Conservation (phyloP, 2,888 invertebrate species). For the Ophion slaviceki region DNA sequence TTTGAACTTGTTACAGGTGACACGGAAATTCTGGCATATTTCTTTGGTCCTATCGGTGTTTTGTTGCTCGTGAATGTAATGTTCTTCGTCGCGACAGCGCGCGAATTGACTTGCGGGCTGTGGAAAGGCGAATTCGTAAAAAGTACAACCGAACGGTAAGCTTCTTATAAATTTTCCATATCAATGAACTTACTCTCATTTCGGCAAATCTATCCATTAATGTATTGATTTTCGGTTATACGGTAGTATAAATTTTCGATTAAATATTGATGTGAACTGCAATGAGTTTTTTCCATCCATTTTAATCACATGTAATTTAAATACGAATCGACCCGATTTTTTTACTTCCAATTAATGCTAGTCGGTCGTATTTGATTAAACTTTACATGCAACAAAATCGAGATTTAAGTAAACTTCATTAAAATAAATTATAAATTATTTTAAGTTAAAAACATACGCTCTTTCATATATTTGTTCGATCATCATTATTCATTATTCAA, state of each 20-base stretch:
- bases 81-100: constrained; percentile 92
- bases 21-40: constrained; percentile 92
- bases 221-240: neutral
- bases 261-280: no score
- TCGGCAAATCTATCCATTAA: neutral
- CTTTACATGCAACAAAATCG: no score
- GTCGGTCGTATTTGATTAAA: no score
- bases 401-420: no score
- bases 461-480: no score
- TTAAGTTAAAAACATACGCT: no score
- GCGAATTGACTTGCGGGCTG: constrained; percentile 93
- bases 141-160: constrained; percentile 90
- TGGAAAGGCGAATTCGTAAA: constrained; percentile 96
- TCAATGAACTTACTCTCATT: neutral
- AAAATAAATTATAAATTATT: no score
- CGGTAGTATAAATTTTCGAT: neutral
- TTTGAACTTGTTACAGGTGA: constrained; percentile 85
- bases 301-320: no score
- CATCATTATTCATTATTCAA: no score
- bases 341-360: no score
- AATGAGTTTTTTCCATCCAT: no score
- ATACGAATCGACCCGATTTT: no score
- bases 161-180: neutral
- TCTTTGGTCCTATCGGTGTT: constrained; percentile 93
- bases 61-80: constrained; percentile 91